Conservation (phyloP, 2,888 invertebrate species). For the Pammene fasciana region DNA sequence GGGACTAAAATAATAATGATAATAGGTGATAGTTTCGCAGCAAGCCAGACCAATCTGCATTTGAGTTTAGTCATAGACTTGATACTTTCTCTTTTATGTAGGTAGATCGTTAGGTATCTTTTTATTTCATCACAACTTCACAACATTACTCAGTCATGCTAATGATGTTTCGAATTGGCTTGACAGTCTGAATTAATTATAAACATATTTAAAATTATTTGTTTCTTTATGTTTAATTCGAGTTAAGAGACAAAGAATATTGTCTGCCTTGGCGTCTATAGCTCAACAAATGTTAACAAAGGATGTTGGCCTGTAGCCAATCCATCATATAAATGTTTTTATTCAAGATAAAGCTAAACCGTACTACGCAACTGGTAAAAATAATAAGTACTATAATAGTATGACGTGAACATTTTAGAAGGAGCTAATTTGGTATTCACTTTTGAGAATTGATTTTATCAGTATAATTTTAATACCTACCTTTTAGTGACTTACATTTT, state of each 20-base stretch:
- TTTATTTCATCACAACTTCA: slow-evolving; percentile 6
- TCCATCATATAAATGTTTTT: slow-evolving; percentile 20
- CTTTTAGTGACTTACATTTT: too few species aligned
- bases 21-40: too few species aligned
- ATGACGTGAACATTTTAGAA: too few species aligned
- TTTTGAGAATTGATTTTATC: too few species aligned
- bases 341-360: not conserved
- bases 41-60: not conserved
- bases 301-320: slow-evolving; percentile 26
- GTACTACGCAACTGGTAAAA: not conserved
- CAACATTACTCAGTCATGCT: not conserved
- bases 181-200: not conserved
- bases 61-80: not conserved
- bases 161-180: slow-evolving; percentile 9
- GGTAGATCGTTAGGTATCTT: not conserved
- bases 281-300: slow-evolving; percentile 29
- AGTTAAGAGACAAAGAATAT: slow-evolving; percentile 17
- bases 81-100: slow-evolving; percentile 16
- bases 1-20: too few species aligned
- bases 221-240: slow-evolving; percentile 5
- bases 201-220: slow-evolving; percentile 2
- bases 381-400: too few species aligned
- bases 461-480: too few species aligned
- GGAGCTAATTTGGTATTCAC: too few species aligned
- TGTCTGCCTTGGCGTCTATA: slow-evolving; percentile 2